Conservation (phyloP, 2,113 vertebrate genomes). For the Orycteropus afer region DNA sequence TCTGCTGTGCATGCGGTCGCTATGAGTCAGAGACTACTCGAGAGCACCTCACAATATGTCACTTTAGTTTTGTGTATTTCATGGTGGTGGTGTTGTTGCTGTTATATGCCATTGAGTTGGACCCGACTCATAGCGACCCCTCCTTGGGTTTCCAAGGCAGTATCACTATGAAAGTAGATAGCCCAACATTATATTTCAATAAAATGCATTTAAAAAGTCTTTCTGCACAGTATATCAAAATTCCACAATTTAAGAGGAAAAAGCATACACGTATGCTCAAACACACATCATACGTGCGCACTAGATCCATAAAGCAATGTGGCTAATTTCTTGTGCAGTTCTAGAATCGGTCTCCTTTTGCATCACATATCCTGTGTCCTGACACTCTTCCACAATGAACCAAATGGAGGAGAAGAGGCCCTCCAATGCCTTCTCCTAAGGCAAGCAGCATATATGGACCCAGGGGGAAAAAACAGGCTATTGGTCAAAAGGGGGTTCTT, state of each 20-base stretch:
- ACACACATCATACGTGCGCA: background rate
- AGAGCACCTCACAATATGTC: too few species aligned
- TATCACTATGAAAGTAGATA: too few species aligned
- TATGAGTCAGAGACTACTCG: too few species aligned
- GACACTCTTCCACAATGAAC: background rate
- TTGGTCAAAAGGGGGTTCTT: background rate
- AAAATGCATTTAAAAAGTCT: too few species aligned
- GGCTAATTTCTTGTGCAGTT: background rate
- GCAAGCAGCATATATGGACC: background rate
- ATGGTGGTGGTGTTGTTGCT: too few species aligned
- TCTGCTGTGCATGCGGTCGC: too few species aligned
- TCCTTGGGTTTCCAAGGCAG: too few species aligned
- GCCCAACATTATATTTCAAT: too few species aligned
- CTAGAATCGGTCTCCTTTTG: background rate
- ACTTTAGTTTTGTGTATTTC: too few species aligned
- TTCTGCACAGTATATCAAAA: background rate
- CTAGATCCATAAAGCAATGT: background rate
- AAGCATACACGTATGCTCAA: accelerated
- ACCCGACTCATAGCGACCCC: too few species aligned
- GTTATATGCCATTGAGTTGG: too few species aligned
- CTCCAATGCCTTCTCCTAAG: background rate
- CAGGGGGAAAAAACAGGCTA: background rate
- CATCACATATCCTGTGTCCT: background rate
- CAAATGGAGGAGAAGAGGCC: background rate
- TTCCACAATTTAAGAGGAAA: background rate